Conservation (phyloP, 92 coral and sea anemone species). For the Parazoanthus atlanticus region DNA sequence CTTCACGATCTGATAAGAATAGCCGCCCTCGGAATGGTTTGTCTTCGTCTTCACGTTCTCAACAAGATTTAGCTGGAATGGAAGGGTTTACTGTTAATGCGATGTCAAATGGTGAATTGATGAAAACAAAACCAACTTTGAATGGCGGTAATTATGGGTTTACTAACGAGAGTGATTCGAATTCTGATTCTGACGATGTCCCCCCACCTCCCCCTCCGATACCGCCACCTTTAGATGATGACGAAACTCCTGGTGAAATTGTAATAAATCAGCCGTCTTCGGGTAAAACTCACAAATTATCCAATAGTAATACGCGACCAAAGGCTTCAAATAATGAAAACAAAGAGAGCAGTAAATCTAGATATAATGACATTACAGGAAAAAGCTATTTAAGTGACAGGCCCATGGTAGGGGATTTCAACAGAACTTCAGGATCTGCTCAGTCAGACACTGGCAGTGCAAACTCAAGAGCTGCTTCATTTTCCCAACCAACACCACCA, state of each 20-base stretch:
- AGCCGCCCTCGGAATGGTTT: not conserved
- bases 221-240: slow-evolving; percentile 54
- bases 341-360: not conserved
- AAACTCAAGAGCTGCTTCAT: not conserved
- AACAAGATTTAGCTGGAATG: not conserved
- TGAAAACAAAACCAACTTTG: slow-evolving; percentile 3
- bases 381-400: not conserved
- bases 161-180: not conserved
- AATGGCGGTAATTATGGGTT: slow-evolving; percentile 19
- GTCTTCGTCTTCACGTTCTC: not conserved
- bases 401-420: not conserved
- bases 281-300: not conserved
- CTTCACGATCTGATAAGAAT: slow-evolving; percentile 16
- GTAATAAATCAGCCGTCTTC: not conserved
- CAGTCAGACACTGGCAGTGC: not conserved
- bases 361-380: not conserved
- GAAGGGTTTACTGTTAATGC: not conserved
- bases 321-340: not conserved
- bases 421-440: not conserved
- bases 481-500: slow-evolving; percentile 13
- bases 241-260: not conserved
- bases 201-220: slow-evolving; percentile 50
- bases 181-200: not conserved
- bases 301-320: not conserved
- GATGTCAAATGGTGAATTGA: not conserved